Conservation (phyloP, 2,888 invertebrate genomes). For the Caenorhabditis drosophilae region DNA sequence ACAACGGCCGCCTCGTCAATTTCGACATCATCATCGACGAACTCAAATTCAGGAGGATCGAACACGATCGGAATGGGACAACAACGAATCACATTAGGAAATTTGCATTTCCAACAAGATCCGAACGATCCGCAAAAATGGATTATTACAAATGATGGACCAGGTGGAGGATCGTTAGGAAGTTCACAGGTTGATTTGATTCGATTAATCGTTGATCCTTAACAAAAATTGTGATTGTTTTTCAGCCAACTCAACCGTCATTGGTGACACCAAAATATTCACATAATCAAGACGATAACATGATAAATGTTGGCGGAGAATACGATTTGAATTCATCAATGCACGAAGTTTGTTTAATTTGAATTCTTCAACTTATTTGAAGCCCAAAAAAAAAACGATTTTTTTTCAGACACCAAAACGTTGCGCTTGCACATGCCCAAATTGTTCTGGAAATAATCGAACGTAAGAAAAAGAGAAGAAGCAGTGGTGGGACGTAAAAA, state of each 20-base stretch:
- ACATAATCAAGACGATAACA: neutral
- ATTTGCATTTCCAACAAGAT: conserved; percentile 80
- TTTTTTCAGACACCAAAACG: conserved; percentile 71
- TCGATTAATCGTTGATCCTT: neutral
- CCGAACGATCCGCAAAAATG: conserved; percentile 84
- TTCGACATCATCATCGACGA: conserved; percentile 8
- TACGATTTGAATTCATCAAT: conserved; percentile 16
- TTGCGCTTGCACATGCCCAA: conserved; percentile 96
- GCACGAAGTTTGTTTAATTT: conserved; percentile 3
- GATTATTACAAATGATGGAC: conserved; percentile 71
- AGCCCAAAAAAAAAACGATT: neutral
- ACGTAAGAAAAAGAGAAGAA: too few relatives aligned
- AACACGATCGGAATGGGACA: conserved; percentile 30
- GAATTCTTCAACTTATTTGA: neutral
- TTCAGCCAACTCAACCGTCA: conserved; percentile 6
- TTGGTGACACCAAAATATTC: neutral
- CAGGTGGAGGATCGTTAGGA: conserved; percentile 2
- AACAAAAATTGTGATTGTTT: conserved; percentile 1
- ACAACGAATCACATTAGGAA: conserved; percentile 70
- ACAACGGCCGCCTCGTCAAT: conserved; percentile 4
- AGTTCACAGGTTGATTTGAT: neutral
- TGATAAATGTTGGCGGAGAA: conserved; percentile 12
- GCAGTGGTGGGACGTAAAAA: conserved; percentile 1
- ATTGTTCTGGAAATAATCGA: conserved; percentile 75
- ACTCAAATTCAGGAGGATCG: conserved; percentile 6